These are phyloP conservation scores for Guaruba guarouba DNA, from an alignment of 2,113 vertebrate genomes.

Conservation along the genomic window DNA sequence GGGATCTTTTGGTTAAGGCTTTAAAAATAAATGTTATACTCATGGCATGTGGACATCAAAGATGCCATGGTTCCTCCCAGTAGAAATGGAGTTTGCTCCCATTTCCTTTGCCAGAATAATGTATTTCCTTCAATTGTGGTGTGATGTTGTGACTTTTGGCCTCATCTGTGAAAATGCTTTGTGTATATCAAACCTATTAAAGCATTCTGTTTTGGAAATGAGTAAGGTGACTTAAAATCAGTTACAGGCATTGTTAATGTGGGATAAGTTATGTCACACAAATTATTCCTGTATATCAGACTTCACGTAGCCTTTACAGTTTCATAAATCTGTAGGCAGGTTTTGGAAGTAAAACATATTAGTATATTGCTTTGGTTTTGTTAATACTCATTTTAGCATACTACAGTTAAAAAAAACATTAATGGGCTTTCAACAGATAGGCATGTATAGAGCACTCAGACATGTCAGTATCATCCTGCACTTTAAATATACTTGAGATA, in stretches of 20 bases:
- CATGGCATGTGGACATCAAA: slow-evolving; percentile 37
- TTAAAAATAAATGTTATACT: slow-evolving; percentile 37
- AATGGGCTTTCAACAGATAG: neutral
- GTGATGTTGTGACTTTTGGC: slow-evolving; percentile 44
- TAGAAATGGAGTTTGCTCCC: slow-evolving; percentile 4
- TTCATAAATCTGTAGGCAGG: neutral
- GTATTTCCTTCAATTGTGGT: slow-evolving; percentile 63
- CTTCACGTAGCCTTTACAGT: neutral
- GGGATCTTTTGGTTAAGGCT: slow-evolving; percentile 14
- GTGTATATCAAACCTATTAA: neutral
- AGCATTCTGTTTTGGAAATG: neutral
- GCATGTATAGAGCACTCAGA: neutral
- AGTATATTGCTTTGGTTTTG: neutral
- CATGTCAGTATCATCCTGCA: neutral
- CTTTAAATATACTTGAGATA: neutral
- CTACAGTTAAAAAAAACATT: neutral
- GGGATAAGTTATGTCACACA: neutral
- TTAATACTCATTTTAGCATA: neutral
- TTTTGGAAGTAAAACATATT: neutral
- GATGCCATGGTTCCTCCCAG: slow-evolving; percentile 22
- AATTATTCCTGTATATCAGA: neutral
- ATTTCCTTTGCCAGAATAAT: slow-evolving; percentile 60
- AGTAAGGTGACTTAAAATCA: neutral
- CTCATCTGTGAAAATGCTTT: slow-evolving; percentile 18
- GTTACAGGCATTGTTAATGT: neutral